Base-by-base conservation (phyloP, 2,888 invertebrate genomes). In the Stenichneumon culpator region DNA sequence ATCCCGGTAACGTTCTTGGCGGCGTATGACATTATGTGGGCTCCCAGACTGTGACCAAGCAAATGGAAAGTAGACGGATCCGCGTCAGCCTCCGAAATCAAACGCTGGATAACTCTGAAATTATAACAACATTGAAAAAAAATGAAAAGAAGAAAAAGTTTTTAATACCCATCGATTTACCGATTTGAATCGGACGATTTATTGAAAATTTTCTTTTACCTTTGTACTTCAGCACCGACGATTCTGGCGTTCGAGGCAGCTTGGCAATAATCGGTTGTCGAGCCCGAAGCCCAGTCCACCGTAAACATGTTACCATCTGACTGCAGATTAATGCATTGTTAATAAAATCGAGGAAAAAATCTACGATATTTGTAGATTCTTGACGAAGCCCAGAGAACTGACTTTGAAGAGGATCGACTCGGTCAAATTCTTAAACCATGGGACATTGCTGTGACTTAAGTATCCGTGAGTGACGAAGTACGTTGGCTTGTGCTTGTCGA, bases 401-500 rank as follows among this genome's bases (percentile, higher is more conserved):
- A 94, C 94, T 86, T 91, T 89, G 68, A 89, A 84, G n/a, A 94
- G 89, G 75, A 94, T 90, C 28, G 92, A 92, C 67, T 93, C 88
- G 54, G 93, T 93, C 82, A 94, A 90, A 28, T 93, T 90, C 14
- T 86, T 70, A 85, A 94, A 89, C 94, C 94, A 94, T 3, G 88
- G 77, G 6, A 87, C 86, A 79, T 90, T 89, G 9, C 91, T 90
- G 39, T 89, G 89, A 85, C 93, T 93, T 32, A 90, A 90, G 81
- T 92, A 94, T 44, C 94, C 94, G 83, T 94, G 94, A 25, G 93
- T 92, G 7, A 94, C 90, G 77, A 94, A 90, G 72, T 91, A 91
- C 0, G 94, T 94, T 68, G 88, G 88, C 67, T 88, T 89, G 0
- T 14, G 52, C 4, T 86, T 72, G 78, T 82, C 79, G 68, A 73